Evolutionary conservation across 2,888 invertebrate genomes (phyloP).

Genomic region (Lingula anatina): DNA sequence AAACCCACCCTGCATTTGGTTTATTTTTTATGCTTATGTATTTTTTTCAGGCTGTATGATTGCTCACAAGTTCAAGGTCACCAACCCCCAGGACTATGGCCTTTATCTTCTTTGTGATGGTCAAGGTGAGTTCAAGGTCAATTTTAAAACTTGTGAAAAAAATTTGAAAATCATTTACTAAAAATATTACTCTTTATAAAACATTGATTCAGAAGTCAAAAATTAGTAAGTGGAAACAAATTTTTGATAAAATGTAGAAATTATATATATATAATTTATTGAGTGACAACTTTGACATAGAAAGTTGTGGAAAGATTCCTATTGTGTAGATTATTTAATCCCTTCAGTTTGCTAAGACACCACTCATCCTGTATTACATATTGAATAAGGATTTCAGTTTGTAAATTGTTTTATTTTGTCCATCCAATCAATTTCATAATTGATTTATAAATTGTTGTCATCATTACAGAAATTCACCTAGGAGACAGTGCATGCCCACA

Average conservation of each 20-base stretch:
- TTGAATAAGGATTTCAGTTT: neutral
- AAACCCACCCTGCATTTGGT: neutral
- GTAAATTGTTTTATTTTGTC: slow-evolving; percentile 5
- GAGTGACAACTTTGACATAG: too few species aligned
- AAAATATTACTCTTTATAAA: neutral
- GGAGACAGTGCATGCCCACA: slow-evolving; percentile 87
- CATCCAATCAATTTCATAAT: slow-evolving; percentile 4
- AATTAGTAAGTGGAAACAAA: neutral
- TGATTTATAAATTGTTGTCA: neutral
- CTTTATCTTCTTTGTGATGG: slow-evolving; percentile 85
- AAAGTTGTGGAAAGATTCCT: too few species aligned
- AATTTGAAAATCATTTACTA: too few species aligned
- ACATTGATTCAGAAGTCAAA: too few species aligned
- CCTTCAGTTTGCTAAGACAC: too few species aligned
- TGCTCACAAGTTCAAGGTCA: slow-evolving; percentile 90
- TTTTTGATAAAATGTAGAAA: neutral
- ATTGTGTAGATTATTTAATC: too few species aligned
- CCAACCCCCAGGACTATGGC: slow-evolving; percentile 94
- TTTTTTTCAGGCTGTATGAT: slow-evolving; percentile 61
- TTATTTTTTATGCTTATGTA: slow-evolving; percentile 1
- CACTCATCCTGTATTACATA: too few species aligned
- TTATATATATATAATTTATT: too few species aligned
- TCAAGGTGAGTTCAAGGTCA: slow-evolving; percentile 63
- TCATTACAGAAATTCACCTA: slow-evolving; percentile 75
- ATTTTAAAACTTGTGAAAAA: too few species aligned